Evolutionary conservation across 2,888 invertebrate species (phyloP), one percentile per base, ranked within the genome.

Genomic region (Eledone cirrhosa): DNA sequence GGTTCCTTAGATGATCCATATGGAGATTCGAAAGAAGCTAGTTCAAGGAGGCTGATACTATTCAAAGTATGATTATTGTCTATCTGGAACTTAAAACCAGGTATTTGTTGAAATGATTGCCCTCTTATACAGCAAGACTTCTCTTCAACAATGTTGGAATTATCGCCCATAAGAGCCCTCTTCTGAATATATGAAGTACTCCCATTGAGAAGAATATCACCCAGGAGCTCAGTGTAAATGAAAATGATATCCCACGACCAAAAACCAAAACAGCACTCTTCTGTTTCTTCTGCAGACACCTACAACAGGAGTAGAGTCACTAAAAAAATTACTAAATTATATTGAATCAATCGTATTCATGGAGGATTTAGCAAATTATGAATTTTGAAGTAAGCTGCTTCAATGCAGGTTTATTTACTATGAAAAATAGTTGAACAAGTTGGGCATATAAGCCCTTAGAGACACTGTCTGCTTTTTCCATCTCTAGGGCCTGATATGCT

Each of bases 181-280:
- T 89, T 90, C 85, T 89, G 89, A 75, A 90, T 88, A 63, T 81
- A 82, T 22, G 89, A 87, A 22, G 85, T 87, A 48, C 78, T 80
- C 2, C 89, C 90, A 83, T 88, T 84, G 33, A 90, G 83, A 79
- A 87, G 86, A 78, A 90, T 87, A 77, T 89, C 87, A n/a, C 87
- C 86, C 53, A 90, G 82, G 53, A 87, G 82, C 76, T 89, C 89
- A 2, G 87, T 85, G 83, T 90, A 90, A 0, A 86, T 87, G 65
- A 89, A 83, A 33, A 87, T 89, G 7, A 90, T 87, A 82, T 90
- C 90, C 90, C 90, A 90, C 75, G 88, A 88, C 90, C 90, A 90
- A 48, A 88, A 88, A 80, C 86, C 86, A 11, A 69, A 69, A 69
- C 33, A 16, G 8, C 22, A 69, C 1, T 69, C 67, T n/a, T 33